phyloP scores from a whole-genome alignment of 2,888 invertebrate species.

The Punctoribates punctum region DNA sequence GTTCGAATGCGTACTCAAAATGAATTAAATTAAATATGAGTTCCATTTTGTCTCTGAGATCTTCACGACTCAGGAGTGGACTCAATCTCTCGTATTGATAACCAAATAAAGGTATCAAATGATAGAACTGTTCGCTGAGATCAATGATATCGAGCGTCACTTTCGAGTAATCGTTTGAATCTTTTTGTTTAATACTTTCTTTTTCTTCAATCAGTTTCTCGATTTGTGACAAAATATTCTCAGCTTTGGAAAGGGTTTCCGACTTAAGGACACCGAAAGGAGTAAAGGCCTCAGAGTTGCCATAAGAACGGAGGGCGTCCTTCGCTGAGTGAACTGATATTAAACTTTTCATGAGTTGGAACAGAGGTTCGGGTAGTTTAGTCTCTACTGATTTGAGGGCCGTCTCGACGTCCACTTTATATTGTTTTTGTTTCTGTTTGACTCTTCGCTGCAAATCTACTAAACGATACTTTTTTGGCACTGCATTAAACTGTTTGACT shows the following conservation, averaged over 20 bases:
- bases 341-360: conserved; percentile 54
- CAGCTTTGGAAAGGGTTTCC: background rate
- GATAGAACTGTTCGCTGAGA: conserved; percentile 57
- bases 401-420: conserved; percentile 52
- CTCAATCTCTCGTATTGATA: conserved; percentile 54
- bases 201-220: conserved; percentile 10
- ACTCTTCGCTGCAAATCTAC: conserved; percentile 53
- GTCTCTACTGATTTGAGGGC: conserved; percentile 48
- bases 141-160: conserved; percentile 51
- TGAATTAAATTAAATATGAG: conserved; percentile 54
- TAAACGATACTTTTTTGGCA: conserved; percentile 56
- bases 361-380: conserved; percentile 52
- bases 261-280: background rate
- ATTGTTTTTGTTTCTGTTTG: conserved; percentile 50
- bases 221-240: background rate
- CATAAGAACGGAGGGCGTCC: conserved; percentile 9
- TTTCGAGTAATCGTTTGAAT: background rate
- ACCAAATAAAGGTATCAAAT: conserved; percentile 56
- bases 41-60: conserved; percentile 52
- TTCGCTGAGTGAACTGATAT: conserved; percentile 43
- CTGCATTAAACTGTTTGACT: conserved; percentile 51
- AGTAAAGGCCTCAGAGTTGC: background rate
- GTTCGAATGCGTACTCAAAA: conserved; percentile 54
- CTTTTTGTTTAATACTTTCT: background rate
- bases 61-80: conserved; percentile 52